Evolutionary conservation across 2,888 invertebrate genomes (phyloP).

Genomic region (Drosophila borborema): DNA sequence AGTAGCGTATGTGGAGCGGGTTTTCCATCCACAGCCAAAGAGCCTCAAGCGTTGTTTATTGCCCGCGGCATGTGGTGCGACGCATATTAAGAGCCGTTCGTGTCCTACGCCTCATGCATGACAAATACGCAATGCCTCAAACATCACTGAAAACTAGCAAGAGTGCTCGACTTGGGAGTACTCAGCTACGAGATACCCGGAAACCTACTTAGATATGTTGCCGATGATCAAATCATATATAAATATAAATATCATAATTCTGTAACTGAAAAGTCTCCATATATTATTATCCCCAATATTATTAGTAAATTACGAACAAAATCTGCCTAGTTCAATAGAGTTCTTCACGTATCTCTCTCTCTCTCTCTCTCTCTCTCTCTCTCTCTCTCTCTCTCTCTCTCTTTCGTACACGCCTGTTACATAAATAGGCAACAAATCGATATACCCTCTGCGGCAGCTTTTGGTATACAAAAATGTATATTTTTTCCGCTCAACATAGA

Average conservation of each 20-base stretch:
- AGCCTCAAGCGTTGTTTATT: constrained; percentile 53
- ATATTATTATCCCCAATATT: too few species aligned
- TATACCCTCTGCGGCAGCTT: neutral
- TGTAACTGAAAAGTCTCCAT: neutral
- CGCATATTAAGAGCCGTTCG: constrained; percentile 59
- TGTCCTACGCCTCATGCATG: constrained; percentile 67
- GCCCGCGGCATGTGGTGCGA: constrained; percentile 53
- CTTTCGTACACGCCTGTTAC: neutral
- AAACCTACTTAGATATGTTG: too few species aligned
- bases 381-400: too few species aligned
- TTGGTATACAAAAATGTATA: neutral
- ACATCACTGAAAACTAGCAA: constrained; percentile 6
- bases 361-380: too few species aligned
- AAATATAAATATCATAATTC: neutral
- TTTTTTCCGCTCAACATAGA: constrained; percentile 47
- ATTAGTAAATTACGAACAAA: too few species aligned
- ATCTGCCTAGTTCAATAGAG: too few species aligned
- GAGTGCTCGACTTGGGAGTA: neutral
- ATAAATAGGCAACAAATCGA: neutral
- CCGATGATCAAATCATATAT: neutral
- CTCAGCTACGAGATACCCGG: neutral
- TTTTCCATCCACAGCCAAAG: constrained; percentile 45
- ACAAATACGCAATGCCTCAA: constrained; percentile 41
- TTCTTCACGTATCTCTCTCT: neutral
- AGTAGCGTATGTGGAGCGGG: constrained; percentile 69